Percentiles rank a stretch among this genome's conserved stretches.
Conservation (phyloP, 2,797 vertebrate species). For the Jordanella pulchra region DNA sequence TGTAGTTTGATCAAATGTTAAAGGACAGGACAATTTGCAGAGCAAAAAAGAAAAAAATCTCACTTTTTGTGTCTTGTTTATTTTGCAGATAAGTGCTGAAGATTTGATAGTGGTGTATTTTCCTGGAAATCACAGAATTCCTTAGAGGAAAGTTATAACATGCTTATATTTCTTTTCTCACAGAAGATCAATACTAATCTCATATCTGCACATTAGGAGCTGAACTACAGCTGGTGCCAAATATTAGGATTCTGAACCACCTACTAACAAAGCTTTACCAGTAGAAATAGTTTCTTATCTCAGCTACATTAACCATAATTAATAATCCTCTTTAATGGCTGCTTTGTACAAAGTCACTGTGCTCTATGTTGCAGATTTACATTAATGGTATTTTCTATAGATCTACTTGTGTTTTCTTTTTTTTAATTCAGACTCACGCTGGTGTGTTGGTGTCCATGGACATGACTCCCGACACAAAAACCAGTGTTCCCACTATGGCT, state of each 20-base stretch:
- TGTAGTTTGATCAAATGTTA: constrained; percentile 2
- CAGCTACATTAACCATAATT: neutral
- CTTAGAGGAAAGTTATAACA: constrained; percentile 7
- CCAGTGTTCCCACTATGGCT: constrained; percentile 79
- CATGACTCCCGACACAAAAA: constrained; percentile 82
- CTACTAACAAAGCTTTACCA: neutral
- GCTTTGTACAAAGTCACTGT: neutral
- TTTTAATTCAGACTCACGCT: constrained; percentile 71
- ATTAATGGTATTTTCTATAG: neutral
- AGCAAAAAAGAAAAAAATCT: constrained; percentile 1
- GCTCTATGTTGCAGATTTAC: neutral
- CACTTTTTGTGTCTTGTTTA: constrained; percentile 5
- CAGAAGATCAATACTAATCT: constrained; percentile 30
- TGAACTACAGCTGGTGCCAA: neutral
- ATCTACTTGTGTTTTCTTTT: neutral
- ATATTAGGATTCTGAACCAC: constrained; percentile 1
- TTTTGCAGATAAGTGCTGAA: neutral
- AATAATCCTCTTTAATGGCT: neutral
- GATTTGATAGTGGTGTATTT: constrained; percentile 11
- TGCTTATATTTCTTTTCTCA: constrained; percentile 2
- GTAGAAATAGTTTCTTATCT: neutral
- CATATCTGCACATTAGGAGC: neutral
- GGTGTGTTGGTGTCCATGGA: constrained; percentile 80
- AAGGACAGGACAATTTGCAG: constrained; percentile 5
- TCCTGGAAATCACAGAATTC: neutral